These are phyloP conservation scores for Mesorhabditis sp. DNA, from an alignment of 2,888 invertebrate species.

Conservation along the genomic window DNA sequence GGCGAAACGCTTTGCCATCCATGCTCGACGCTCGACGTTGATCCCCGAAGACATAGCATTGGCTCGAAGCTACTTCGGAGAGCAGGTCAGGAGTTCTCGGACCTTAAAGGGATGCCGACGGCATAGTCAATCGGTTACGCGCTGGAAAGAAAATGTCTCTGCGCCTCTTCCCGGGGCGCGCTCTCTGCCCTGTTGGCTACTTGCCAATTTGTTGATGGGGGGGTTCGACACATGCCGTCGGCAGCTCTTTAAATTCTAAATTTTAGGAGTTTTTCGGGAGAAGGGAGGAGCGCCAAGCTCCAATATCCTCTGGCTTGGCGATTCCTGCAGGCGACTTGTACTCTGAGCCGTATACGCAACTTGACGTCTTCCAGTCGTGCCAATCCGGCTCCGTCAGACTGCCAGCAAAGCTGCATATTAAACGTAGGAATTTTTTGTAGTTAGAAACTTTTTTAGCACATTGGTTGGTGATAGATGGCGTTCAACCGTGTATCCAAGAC, in stretches of 20 bases:
- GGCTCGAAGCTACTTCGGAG: neutral
- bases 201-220: too few relatives aligned
- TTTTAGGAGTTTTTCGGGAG: neutral
- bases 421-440: neutral
- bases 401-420: neutral
- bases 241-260: neutral
- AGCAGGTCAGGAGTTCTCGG: neutral
- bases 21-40: neutral
- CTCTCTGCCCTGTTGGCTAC: too few relatives aligned
- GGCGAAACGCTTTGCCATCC: neutral
- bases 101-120: neutral
- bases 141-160: too few relatives aligned
- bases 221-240: too few relatives aligned
- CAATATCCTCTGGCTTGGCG: neutral
- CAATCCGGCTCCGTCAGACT: neutral
- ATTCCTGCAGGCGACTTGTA: neutral
- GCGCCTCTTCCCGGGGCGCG: too few relatives aligned
- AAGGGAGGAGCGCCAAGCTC: neutral
- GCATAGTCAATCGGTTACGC: too few relatives aligned
- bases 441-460: constrained; percentile 22
- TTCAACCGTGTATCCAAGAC: constrained; percentile 6
- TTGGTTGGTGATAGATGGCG: constrained; percentile 26
- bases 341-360: neutral
- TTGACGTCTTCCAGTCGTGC: neutral
- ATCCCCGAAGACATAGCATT: neutral